phyloP scores from a whole-genome alignment of 2,113 vertebrate genomes.

The Calyptommatus sinebrachiatus region DNA sequence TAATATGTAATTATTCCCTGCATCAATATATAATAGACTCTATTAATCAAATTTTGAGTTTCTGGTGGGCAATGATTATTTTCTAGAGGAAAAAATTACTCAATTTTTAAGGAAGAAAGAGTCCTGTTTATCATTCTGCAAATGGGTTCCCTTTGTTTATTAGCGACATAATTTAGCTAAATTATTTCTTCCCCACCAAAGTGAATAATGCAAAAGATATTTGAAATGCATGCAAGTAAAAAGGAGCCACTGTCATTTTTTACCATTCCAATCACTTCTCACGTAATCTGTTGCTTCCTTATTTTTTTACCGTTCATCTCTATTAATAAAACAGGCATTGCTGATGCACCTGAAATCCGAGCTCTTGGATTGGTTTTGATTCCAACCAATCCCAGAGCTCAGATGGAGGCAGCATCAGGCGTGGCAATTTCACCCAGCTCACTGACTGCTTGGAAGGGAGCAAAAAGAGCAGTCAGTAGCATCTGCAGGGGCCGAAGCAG shows the following conservation, averaged over 20 bases:
- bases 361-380: no score
- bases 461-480: no score
- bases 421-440: no score
- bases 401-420: no score
- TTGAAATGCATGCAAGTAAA: no score
- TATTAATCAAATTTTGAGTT: slow-evolving; percentile 70
- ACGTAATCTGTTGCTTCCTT: no score
- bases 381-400: no score
- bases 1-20: slow-evolving; percentile 64
- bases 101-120: slow-evolving; percentile 41
- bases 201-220: slow-evolving; percentile 2
- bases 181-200: slow-evolving; percentile 29
- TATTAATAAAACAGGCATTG: no score
- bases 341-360: no score
- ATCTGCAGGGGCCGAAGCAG: no score
- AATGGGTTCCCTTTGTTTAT: slow-evolving; percentile 36
- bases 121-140: slow-evolving; percentile 26
- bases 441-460: no score
- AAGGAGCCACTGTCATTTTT: background rate
- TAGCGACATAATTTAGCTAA: slow-evolving; percentile 24
- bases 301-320: background rate
- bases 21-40: slow-evolving; percentile 67
- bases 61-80: slow-evolving; percentile 62
- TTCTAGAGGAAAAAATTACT: slow-evolving; percentile 47
- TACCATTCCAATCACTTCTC: background rate